Evolutionary conservation across 2,113 vertebrate genomes (phyloP).

Genomic region (Amphiprion ocellaris): DNA sequence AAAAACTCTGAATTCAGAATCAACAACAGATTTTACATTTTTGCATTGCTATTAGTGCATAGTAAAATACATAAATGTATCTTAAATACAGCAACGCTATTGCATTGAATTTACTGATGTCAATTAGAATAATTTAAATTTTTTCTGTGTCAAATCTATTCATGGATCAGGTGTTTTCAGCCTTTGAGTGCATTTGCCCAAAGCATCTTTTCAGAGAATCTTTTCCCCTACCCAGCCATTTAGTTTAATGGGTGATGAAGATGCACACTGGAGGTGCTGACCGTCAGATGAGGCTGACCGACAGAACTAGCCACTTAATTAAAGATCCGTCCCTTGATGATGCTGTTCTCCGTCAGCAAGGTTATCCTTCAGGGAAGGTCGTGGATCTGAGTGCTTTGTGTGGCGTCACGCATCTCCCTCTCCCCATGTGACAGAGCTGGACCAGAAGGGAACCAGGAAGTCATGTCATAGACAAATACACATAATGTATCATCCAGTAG

Average conservation of each 20-base stretch:
- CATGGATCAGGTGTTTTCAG: constrained; percentile 36
- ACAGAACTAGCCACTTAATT: constrained; percentile 35
- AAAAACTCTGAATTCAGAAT: too few species aligned
- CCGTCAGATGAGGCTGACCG: constrained; percentile 24
- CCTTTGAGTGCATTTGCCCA: constrained; percentile 10
- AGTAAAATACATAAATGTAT: neutral
- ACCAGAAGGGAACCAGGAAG: constrained; percentile 25
- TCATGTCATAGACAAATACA: constrained; percentile 1
- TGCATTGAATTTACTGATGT: neutral
- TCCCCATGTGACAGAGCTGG: constrained; percentile 12
- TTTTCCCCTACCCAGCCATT: neutral
- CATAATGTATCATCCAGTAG: neutral
- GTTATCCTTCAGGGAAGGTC: constrained; percentile 45
- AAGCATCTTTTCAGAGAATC: neutral
- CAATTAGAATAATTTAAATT: neutral
- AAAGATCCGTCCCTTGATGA: constrained; percentile 43
- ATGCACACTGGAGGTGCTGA: constrained; percentile 15
- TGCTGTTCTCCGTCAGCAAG: constrained; percentile 20
- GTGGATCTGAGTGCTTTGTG: constrained; percentile 17
- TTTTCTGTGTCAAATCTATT: constrained; percentile 18
- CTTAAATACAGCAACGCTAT: neutral
- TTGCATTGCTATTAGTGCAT: too few species aligned
- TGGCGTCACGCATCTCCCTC: constrained; percentile 5
- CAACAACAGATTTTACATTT: too few species aligned
- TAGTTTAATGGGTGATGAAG: constrained; percentile 23